A percentile compares a stretch with the other conserved stretches of the same genome.
Evolutionary conservation across 2,113 vertebrate species (phyloP).

Genomic region (Pipra filicauda): DNA sequence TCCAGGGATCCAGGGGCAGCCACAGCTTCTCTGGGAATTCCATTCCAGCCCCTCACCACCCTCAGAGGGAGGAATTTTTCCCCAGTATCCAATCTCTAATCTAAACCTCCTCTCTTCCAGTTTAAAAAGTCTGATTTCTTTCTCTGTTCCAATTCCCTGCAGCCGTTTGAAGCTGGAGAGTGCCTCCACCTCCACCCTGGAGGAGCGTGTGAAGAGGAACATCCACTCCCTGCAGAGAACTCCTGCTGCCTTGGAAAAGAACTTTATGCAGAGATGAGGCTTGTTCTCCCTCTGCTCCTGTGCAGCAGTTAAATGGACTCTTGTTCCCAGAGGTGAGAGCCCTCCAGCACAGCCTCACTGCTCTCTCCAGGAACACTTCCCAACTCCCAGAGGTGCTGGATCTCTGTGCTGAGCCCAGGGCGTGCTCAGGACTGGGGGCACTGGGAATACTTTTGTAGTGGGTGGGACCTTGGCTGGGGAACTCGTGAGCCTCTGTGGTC

Average conservation of each 20-base stretch:
- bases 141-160: not conserved
- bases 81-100: rapidly evolving
- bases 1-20: not conserved
- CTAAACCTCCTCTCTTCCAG: rapidly evolving
- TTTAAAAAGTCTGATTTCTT: not conserved
- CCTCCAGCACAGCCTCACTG: not conserved
- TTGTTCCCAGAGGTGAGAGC: not conserved
- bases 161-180: conserved; percentile 94
- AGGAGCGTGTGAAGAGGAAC: conserved; percentile 94
- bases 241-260: conserved; percentile 85
- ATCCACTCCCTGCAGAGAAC: conserved; percentile 96
- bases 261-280: conserved; percentile 90
- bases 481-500: not conserved
- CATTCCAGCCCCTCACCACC: not conserved
- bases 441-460: not conserved
- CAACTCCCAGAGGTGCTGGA: not conserved
- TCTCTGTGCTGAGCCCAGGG: not conserved
- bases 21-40: not conserved
- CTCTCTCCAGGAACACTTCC: not conserved
- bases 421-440: not conserved
- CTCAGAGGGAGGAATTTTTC: not conserved
- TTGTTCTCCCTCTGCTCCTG: not conserved
- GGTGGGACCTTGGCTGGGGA: not conserved
- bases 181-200: conserved; percentile 84
- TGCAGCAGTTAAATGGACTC: rapidly evolving